Base-by-base conservation (phyloP, 2,797 vertebrate genomes). In the Melanotaenia nigrans region DNA sequence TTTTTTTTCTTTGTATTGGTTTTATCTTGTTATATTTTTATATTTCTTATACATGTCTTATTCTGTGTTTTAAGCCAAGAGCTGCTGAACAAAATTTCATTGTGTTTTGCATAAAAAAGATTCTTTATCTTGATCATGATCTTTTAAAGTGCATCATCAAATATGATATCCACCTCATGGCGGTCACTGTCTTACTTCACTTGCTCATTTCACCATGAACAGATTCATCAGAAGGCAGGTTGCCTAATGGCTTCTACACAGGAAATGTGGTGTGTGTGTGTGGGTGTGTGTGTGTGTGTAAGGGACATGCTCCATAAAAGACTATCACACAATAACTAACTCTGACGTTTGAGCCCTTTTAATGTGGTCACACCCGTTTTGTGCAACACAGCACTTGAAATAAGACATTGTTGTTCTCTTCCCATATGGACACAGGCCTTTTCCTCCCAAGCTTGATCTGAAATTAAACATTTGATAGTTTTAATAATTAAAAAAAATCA, bases 301-400 rank as follows among this genome's bases (percentile, higher is more conserved):
- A 45, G 7, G 75, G 40, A 66, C 55, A 13, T 9, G 42, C 36
- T 53, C 45, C 0, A 38, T 64, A 71, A 71, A 86, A 83, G 75
- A 65, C 40, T 69, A 14, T 42, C 55, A 4, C 7, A 64, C 78
- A 77, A 65, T 76, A 75, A 78, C 38, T 66, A 77, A 79, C 75
- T 62, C 38, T 89, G 79, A 84, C 84, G 86, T 70, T 67, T 36
- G 68, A 57, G 36, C 33, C 38, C 38, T 77, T 79, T 54, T 49
- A 73, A 0, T 65, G 61, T 42, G 5, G 61, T 78, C 87, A 75
- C 90, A 82, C 85, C 87, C 73, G 79, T 91, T 74, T 24, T 87
- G 42, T 79, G 85, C 69, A 89, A 90, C 62, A 77, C 3, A 3
- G 12, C 28, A 4, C 8, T n/a, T 65, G 24, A 75, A 56, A 36